Base-by-base conservation (phyloP, 2,113 vertebrate species). In the Cyanoderma ruficeps region DNA sequence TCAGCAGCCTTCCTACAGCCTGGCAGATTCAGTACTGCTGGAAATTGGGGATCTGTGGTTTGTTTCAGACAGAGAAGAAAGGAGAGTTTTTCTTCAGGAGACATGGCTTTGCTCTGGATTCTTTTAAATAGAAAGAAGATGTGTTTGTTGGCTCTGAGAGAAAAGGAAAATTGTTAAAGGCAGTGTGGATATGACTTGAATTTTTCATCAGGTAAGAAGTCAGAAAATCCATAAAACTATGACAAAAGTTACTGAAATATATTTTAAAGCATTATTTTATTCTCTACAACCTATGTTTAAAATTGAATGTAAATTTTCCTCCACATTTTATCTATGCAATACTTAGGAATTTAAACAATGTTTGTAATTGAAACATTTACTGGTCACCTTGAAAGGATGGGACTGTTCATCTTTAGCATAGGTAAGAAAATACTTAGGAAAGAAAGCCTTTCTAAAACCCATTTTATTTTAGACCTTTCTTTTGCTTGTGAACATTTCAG, bases 141-240 rank as follows among this genome's bases (percentile, higher is more conserved):
- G 56, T 19, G 23, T 85, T 90, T 87, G 64, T 87, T 94, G 87
- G 70, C 72, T 95, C 85, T 71, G 39, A 56, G 35, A 79, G 77
- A 95, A 95, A 85, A 83, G 84, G 87, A 91, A 91, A 89, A 76
- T 49, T 89, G 13, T 56, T 83, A 87, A 93, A 81, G 76, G 39
- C 92, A 65, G 70, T 15, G 94, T 69, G 78, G 91, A 82, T 39
- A 87, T 78, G 81, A 70, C 93, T 76, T 76, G 64, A 97, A 94
- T 90, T 90, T 96, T 96, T 86, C 71, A 95, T 52, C 83, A 97
- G 97, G 96, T 97, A 98, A 98, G 97, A 94, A 93, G 86, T 44
- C 76, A 78, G 65, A 84, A 87, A 91, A 90, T 94, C 35, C 47
- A 25, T 92, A 47, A 42, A 79, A 75, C 23, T 70, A 44, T 80